Conservation (phyloP, 2,888 invertebrate genomes). For the Heliconius ethilla region DNA sequence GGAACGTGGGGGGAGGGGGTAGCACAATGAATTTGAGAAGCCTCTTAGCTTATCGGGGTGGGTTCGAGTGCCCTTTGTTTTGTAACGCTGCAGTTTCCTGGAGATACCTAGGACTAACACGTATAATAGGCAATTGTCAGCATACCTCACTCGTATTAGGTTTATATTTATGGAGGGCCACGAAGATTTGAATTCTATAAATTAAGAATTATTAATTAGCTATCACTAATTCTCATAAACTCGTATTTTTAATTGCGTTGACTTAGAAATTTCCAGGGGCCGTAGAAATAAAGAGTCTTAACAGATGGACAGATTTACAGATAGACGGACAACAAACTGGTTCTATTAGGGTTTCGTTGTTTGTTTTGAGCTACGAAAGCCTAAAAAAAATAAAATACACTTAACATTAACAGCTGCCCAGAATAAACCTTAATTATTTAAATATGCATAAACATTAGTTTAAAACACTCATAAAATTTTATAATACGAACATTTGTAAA, state of each 20-base stretch:
- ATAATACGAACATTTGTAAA: neutral
- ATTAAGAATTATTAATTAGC: no score
- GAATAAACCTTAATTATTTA: neutral
- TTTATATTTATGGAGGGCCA: no score
- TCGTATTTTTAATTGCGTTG: no score
- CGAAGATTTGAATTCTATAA: no score
- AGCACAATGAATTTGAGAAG: constrained; percentile 38
- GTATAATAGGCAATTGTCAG: constrained; percentile 7
- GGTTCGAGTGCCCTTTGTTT: constrained; percentile 22
- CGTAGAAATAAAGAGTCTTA: no score
- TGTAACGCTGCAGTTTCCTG: constrained; percentile 15
- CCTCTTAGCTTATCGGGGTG: constrained; percentile 34
- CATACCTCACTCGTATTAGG: neutral
- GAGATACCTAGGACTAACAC: neutral
- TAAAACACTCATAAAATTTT: neutral
- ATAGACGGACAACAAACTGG: no score
- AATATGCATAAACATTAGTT: neutral
- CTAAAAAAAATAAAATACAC: neutral
- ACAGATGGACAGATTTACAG: no score
- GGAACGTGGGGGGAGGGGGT: constrained; percentile 6
- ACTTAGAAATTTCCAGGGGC: no score
- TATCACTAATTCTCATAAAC: no score
- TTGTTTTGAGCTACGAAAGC: no score
- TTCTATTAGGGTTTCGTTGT: no score
- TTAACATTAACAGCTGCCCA: neutral